Percentiles rank a stretch among this genome's conserved stretches.
These are phyloP conservation scores for Drosophila hawaiiensis DNA, from an alignment of 2,888 invertebrate species.

Conservation along the genomic window DNA sequence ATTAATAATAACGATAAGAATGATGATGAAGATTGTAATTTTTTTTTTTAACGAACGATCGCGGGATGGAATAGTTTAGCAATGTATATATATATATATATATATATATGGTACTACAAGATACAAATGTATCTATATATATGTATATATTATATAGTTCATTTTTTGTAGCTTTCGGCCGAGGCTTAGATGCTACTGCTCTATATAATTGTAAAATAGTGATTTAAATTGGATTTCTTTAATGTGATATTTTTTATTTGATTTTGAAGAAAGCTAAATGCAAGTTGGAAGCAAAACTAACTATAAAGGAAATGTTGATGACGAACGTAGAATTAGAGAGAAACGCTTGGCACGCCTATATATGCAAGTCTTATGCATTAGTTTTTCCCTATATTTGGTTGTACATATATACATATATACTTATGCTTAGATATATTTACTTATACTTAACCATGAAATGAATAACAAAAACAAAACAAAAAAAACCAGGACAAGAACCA, in stretches of 20 bases:
- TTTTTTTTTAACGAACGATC: conserved; percentile 6
- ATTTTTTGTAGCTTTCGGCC: conserved; percentile 18
- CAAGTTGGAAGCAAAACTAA: conserved; percentile 43
- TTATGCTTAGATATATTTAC: conserved; percentile 16
- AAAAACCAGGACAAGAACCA: conserved; percentile 28
- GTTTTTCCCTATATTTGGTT: not conserved
- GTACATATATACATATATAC: conserved; percentile 12
- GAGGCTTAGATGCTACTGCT: conserved; percentile 23
- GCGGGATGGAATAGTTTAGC: conserved; percentile 18
- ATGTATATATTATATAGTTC: not conserved
- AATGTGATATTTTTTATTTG: conserved; percentile 74
- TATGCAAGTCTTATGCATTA: not conserved
- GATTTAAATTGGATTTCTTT: conserved; percentile 74
- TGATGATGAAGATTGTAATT: not conserved
- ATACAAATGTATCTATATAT: conserved; percentile 1
- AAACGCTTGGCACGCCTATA: not conserved
- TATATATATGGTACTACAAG: not conserved
- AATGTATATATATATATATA: conserved; percentile 9
- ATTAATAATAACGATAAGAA: conserved; percentile 8
- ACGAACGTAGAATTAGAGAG: conserved; percentile 11
- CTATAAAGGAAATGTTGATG: conserved; percentile 20
- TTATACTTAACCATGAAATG: conserved; percentile 57
- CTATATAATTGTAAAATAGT: conserved; percentile 45
- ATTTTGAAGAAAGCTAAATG: conserved; percentile 58
- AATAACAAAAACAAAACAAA: conserved; percentile 17